These are phyloP conservation scores for Penaeus vannamei DNA, from an alignment of 1,140 invertebrate genomes.

Conservation along the genomic window DNA sequence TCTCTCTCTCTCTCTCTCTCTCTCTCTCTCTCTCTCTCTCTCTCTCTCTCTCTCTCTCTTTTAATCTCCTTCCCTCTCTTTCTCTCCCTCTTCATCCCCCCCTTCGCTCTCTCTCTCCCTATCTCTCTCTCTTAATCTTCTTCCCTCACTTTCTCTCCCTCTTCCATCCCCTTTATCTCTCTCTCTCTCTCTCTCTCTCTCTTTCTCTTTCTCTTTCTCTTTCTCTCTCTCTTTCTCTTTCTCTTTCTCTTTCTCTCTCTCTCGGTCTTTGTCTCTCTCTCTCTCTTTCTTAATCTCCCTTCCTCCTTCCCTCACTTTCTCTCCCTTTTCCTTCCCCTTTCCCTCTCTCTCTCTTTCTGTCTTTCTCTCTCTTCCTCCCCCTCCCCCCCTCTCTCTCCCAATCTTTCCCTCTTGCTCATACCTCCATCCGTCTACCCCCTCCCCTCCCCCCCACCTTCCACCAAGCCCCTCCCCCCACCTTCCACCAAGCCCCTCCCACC, in stretches of 20 bases:
- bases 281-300: background rate
- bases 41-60: background rate
- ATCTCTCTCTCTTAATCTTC: background rate
- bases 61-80: background rate
- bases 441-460: constrained; percentile 11
- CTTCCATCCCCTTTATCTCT: background rate
- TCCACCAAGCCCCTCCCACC: background rate
- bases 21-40: constrained; percentile 1
- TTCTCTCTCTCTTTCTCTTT: background rate
- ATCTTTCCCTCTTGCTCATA: background rate
- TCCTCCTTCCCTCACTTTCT: too few relatives aligned
- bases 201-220: background rate
- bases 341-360: background rate
- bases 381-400: background rate
- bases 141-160: background rate
- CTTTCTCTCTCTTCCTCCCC: background rate
- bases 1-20: background rate
- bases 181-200: background rate
- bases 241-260: background rate
- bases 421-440: background rate
- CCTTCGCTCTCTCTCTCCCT: background rate
- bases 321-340: background rate
- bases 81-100: constrained; percentile 17
- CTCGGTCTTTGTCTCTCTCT: background rate
- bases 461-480: background rate